These are phyloP conservation scores for Anarrhichthys ocellatus DNA, from an alignment of 2,113 vertebrate genomes.

Conservation along the genomic window DNA sequence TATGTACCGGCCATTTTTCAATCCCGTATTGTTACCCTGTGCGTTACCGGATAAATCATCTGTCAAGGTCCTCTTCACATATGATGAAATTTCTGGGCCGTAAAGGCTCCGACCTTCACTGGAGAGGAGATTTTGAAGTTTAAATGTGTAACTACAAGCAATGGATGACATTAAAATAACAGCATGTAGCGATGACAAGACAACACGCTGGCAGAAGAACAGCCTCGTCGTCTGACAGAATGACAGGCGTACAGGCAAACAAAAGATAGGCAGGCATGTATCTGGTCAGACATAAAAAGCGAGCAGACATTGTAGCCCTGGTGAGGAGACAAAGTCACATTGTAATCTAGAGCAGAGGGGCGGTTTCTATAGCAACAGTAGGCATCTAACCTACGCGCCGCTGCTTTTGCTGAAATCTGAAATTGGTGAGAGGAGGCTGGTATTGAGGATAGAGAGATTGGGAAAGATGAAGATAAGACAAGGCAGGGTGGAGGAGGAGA, in stretches of 20 bases:
- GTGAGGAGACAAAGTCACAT: slow-evolving; percentile 77
- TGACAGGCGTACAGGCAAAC: slow-evolving; percentile 31
- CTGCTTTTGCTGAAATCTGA: slow-evolving; percentile 76
- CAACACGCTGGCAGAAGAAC: slow-evolving; percentile 18
- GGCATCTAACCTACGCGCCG: slow-evolving; percentile 74
- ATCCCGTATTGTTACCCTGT: background rate
- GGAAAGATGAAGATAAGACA: slow-evolving; percentile 77
- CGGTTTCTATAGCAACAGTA: slow-evolving; percentile 83
- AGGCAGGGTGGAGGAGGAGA: slow-evolving; percentile 50
- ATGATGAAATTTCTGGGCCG: background rate
- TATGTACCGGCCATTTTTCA: slow-evolving; percentile 43
- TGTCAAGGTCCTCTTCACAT: slow-evolving; percentile 23
- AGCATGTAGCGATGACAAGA: slow-evolving; percentile 22
- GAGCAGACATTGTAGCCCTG: slow-evolving; percentile 54
- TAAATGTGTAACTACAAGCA: slow-evolving; percentile 28
- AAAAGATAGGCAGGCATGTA: slow-evolving; percentile 43
- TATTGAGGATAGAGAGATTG: slow-evolving; percentile 64
- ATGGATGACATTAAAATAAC: slow-evolving; percentile 37
- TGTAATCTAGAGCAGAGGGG: slow-evolving; percentile 75
- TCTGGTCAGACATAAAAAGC: slow-evolving; percentile 60
- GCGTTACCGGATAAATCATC: background rate
- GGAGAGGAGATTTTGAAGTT: slow-evolving; percentile 26
- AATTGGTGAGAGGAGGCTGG: slow-evolving; percentile 73
- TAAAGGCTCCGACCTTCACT: slow-evolving; percentile 25
- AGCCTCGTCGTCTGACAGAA: slow-evolving; percentile 11